Evolutionary conservation across 2,113 vertebrate genomes (phyloP).

Genomic region (Pterocles orientalis): DNA sequence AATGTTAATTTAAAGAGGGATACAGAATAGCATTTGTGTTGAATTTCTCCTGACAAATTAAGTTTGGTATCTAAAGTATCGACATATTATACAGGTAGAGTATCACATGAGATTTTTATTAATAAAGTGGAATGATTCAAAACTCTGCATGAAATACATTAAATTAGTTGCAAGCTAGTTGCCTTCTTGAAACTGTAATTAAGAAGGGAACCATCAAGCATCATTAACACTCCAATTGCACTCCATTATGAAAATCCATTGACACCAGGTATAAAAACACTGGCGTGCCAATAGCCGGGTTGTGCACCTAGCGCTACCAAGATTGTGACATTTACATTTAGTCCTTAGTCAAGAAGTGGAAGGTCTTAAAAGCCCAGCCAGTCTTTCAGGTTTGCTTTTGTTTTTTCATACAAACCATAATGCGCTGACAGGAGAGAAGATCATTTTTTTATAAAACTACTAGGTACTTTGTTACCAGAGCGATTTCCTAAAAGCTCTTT

Average conservation of each 20-base stretch:
- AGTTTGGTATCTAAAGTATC: neutral
- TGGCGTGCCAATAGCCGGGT: neutral
- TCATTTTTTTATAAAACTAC: neutral
- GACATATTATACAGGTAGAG: neutral
- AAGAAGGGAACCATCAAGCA: neutral
- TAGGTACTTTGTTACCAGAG: neutral
- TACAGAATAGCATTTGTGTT: neutral
- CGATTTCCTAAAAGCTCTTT: neutral
- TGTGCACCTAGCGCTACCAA: accelerated
- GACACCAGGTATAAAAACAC: neutral
- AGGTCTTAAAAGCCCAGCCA: neutral
- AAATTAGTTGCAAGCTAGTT: neutral
- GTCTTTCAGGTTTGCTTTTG: neutral
- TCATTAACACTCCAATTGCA: neutral
- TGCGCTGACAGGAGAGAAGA: neutral
- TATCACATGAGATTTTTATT: constrained; percentile 8
- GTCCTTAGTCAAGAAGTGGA: neutral
- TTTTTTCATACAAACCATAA: neutral
- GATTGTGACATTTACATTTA: neutral
- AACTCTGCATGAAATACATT: constrained; percentile 1
- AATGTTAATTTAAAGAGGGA: neutral
- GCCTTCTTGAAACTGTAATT: neutral
- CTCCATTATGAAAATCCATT: neutral
- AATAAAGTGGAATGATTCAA: constrained; percentile 31
- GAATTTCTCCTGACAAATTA: neutral